phyloP scores from a whole-genome alignment of 37 sponge, comb jelly and placozoan species.

The Aplysina aerophoba region DNA sequence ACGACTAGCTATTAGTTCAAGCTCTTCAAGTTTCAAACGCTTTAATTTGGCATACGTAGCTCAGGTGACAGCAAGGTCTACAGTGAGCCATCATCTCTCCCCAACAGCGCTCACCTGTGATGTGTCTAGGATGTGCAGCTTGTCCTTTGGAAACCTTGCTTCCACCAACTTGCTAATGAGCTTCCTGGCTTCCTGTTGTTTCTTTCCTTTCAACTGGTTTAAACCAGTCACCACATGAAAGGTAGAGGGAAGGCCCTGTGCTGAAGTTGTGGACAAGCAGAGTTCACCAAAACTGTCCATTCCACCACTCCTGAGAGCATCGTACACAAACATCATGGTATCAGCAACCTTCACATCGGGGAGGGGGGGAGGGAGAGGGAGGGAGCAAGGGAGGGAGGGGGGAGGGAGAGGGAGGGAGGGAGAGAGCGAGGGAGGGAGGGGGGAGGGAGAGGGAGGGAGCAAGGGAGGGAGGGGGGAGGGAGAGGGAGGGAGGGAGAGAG shows the following conservation, averaged over 20 bases:
- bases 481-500: not conserved
- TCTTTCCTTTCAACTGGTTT: slow-evolving; percentile 21
- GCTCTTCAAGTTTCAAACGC: no score
- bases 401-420: not conserved
- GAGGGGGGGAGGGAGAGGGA: not conserved
- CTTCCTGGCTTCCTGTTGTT: slow-evolving; percentile 37
- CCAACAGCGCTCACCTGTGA: slow-evolving; percentile 36
- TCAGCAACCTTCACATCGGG: slow-evolving; percentile 65
- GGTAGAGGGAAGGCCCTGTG: slow-evolving; percentile 83
- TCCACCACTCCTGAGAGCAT: not conserved
- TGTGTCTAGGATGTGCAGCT: slow-evolving; percentile 52
- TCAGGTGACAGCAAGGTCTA: no score
- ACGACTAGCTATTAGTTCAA: no score
- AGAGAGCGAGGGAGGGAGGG: not conserved
- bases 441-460: not conserved
- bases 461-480: not conserved
- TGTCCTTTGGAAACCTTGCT: slow-evolving; percentile 62
- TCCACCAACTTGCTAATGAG: slow-evolving; percentile 41
- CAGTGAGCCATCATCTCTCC: not conserved
- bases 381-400: not conserved
- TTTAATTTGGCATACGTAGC: no score
- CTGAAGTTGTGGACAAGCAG: slow-evolving; percentile 33
- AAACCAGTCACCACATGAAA: slow-evolving; percentile 58
- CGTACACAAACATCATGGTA: slow-evolving; percentile 75
- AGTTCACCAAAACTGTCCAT: slow-evolving; percentile 32